Conservation (phyloP, 2,113 vertebrate genomes). For the Rhadina sibilatrix region DNA sequence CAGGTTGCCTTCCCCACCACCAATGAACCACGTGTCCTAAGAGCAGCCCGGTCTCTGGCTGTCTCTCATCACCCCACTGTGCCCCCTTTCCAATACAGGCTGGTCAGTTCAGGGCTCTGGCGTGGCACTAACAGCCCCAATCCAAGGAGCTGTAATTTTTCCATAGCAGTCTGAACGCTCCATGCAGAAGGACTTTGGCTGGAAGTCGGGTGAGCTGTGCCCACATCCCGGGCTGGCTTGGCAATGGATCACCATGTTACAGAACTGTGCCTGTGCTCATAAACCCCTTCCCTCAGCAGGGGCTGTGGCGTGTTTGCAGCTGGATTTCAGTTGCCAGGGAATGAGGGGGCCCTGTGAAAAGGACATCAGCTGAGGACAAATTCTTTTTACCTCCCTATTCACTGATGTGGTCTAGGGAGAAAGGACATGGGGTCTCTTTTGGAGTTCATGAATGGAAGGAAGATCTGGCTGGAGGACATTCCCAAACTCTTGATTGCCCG, state of each 20-base stretch:
- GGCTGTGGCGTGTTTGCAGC: not conserved
- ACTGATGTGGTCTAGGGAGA: not conserved
- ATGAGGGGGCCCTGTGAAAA: not conserved
- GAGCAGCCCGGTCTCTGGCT: no score
- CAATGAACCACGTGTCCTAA: no score
- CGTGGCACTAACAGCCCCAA: not conserved
- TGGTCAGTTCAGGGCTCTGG: not conserved
- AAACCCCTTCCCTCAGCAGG: slow-evolving; percentile 6
- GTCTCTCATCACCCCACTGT: no score
- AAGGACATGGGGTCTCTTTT: rapidly evolving
- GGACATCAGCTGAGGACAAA: not conserved
- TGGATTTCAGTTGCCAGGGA: not conserved
- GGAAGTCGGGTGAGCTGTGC: not conserved
- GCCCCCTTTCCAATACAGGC: no score
- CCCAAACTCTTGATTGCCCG: not conserved
- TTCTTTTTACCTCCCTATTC: not conserved
- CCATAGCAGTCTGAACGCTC: not conserved
- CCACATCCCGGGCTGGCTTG: slow-evolving; percentile 1
- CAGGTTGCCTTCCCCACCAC: no score
- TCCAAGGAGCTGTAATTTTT: not conserved
- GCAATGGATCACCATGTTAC: not conserved
- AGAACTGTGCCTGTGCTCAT: not conserved
- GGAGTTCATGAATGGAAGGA: not conserved
- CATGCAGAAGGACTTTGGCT: not conserved
- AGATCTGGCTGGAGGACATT: not conserved